phyloP scores from a whole-genome alignment of 2,113 vertebrate species.

The Lycaon pictus region DNA sequence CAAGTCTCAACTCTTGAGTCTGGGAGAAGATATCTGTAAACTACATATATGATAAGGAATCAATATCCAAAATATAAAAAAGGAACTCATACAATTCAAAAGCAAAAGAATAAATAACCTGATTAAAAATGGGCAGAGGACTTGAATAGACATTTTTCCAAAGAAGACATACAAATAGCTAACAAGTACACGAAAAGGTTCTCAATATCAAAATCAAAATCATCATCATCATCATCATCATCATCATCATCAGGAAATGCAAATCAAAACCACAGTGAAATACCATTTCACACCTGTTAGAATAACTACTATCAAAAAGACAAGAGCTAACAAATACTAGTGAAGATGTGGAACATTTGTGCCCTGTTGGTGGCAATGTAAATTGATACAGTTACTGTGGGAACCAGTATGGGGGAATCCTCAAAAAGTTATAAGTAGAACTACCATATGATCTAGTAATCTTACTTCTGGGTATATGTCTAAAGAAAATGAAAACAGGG shows the following conservation, averaged over 20 bases:
- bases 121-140: background rate
- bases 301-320: background rate
- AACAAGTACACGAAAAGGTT: background rate
- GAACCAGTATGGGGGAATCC: background rate
- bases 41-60: background rate
- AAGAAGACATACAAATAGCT: background rate
- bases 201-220: background rate
- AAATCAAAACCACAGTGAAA: background rate
- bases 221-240: too few relatives aligned
- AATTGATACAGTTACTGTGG: background rate
- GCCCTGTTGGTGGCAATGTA: background rate
- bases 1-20: background rate
- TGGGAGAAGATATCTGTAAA: background rate
- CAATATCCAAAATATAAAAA: background rate
- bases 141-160: background rate
- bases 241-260: background rate
- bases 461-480: background rate
- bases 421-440: background rate
- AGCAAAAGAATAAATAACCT: background rate
- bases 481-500: background rate
- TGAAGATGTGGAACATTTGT: background rate
- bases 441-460: background rate
- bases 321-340: background rate
- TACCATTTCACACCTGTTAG: background rate
- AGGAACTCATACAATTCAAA: background rate